These are phyloP conservation scores for Actenoides lindsayi DNA, from an alignment of 2,113 vertebrate species.

Conservation along the genomic window DNA sequence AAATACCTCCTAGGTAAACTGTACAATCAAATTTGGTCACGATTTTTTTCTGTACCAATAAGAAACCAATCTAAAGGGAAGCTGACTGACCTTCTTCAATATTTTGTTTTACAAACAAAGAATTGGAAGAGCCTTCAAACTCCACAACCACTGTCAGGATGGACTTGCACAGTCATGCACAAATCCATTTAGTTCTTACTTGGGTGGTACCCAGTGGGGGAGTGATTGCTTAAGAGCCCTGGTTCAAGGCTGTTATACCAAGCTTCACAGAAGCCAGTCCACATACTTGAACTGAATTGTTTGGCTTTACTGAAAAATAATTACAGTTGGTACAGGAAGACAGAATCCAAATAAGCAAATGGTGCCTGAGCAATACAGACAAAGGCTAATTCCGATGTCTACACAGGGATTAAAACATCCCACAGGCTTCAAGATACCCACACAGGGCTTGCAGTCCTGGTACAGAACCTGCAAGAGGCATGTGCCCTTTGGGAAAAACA, in stretches of 20 bases:
- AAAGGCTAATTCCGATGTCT: not conserved
- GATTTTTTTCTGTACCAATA: not conserved
- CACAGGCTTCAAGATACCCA: not conserved
- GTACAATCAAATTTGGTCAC: not conserved
- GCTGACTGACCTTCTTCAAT: not conserved
- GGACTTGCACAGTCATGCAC: not conserved
- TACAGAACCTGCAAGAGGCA: not conserved
- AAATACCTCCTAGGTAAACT: not conserved
- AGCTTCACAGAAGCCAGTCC: not conserved
- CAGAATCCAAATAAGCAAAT: not conserved
- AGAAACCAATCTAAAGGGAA: not conserved
- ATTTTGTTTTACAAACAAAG: not conserved
- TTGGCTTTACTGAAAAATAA: not conserved
- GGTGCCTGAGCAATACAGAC: not conserved
- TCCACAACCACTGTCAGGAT: not conserved
- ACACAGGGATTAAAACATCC: not conserved
- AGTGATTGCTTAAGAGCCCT: not conserved
- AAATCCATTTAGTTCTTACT: not conserved
- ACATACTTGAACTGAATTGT: not conserved
- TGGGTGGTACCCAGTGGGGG: not conserved
- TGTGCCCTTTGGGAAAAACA: not conserved
- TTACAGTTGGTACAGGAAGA: not conserved
- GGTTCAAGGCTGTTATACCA: not conserved
- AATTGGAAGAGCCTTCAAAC: not conserved
- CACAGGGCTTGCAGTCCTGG: not conserved